phyloP scores from a whole-genome alignment of 2,888 invertebrate genomes.

The Lepidocyrtoides sp. region DNA sequence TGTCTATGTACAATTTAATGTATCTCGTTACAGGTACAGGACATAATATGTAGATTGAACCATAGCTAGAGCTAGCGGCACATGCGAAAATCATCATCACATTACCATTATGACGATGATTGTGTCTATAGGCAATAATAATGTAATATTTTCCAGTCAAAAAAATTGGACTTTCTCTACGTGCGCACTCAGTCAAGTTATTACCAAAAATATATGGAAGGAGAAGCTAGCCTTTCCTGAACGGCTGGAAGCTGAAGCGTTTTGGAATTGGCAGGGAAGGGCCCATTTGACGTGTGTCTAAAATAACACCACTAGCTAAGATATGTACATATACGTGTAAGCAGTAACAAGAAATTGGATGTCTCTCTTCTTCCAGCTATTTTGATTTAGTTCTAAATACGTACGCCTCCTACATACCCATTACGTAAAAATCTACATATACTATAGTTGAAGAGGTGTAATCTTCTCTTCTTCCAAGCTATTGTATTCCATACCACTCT shows the following conservation, averaged over 20 bases:
- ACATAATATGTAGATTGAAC: not conserved
- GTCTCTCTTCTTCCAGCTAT: conserved; percentile 9
- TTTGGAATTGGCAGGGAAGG: not conserved
- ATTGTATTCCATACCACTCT: too few relatives aligned
- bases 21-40: not conserved
- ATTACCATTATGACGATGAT: not conserved
- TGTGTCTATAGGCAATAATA: not conserved
- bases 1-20: not conserved
- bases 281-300: not conserved
- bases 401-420: too few relatives aligned
- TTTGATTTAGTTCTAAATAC: not conserved
- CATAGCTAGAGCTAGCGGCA: too few relatives aligned
- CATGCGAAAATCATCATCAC: conserved; percentile 3
- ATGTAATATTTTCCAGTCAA: conserved; percentile 25
- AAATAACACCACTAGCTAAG: too few relatives aligned
- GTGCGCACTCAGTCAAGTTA: not conserved
- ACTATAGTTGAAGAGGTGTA: too few relatives aligned
- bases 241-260: not conserved
- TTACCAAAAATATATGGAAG: conserved; percentile 16
- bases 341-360: conserved; percentile 32
- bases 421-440: too few relatives aligned
- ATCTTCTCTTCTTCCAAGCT: too few relatives aligned
- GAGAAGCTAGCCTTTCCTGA: not conserved
- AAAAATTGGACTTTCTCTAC: not conserved
- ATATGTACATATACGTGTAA: too few relatives aligned